Percentiles rank a stretch among this genome's conserved stretches.
Conservation (phyloP, 1,140 invertebrate genomes). For the Bombyx mori region DNA sequence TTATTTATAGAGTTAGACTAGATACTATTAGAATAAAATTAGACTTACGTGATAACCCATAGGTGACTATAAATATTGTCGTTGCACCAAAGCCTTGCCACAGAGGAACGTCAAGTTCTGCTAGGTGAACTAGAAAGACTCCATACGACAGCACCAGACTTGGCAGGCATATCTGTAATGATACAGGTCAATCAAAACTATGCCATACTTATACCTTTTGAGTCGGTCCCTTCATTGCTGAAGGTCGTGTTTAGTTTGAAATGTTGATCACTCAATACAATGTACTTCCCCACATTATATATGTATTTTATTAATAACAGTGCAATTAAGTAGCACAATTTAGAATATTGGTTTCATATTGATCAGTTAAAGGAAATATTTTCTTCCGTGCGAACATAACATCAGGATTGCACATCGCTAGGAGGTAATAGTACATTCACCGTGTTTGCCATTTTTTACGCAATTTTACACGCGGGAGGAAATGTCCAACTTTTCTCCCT, state of each 20-base stretch:
- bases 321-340: background rate
- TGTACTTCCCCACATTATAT: too few species aligned
- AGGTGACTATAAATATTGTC: conserved; percentile 39
- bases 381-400: background rate
- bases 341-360: background rate
- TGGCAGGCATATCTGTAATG: conserved; percentile 47
- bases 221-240: too few species aligned
- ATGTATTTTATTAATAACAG: background rate
- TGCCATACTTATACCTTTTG: too few species aligned
- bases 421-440: too few species aligned
- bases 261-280: too few species aligned
- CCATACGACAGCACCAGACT: conserved; percentile 52
- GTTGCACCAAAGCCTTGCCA: conserved; percentile 45
- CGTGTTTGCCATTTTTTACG: too few species aligned
- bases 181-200: conserved; percentile 3
- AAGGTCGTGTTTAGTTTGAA: too few species aligned
- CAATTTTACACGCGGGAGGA: too few species aligned
- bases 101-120: conserved; percentile 32
- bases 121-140: conserved; percentile 35
- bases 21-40: too few species aligned
- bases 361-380: background rate
- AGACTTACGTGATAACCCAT: conserved; percentile 50
- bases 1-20: too few species aligned
- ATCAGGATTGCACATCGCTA: too few species aligned
- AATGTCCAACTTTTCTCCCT: too few species aligned